phyloP scores from a whole-genome alignment of 30 jellyfish, hydroid and myxozoan species.

The Hydractinia symbiolongicarpus region DNA sequence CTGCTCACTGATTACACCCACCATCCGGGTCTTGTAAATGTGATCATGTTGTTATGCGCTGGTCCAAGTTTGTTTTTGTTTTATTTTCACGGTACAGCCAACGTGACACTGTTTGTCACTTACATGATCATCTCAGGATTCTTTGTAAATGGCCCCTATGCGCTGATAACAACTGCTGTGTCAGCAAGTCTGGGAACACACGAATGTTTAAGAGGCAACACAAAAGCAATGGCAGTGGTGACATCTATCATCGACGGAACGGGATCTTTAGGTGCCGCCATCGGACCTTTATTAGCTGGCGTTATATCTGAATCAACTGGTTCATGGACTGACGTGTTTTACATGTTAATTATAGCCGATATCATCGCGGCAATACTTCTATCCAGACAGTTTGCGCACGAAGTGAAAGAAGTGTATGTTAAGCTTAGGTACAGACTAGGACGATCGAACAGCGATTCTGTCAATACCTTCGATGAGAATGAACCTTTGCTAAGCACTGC shows the following conservation, averaged over 20 bases:
- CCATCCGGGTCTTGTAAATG: conserved; percentile 70
- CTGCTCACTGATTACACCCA: conserved; percentile 54
- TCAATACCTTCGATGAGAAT: not conserved
- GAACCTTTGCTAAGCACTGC: not conserved
- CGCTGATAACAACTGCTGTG: conserved; percentile 88
- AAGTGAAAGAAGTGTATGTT: not conserved
- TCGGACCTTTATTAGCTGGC: conserved; percentile 86
- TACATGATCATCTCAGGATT: conserved; percentile 64
- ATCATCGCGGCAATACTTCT: conserved; percentile 52
- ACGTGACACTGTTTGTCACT: conserved; percentile 3
- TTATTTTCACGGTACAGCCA: conserved; percentile 10
- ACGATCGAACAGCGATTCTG: not conserved
- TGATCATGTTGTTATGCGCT: conserved; percentile 59
- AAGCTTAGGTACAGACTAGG: not conserved
- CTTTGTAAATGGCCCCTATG: conserved; percentile 95
- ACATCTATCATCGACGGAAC: conserved; percentile 88
- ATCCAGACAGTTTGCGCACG: conserved; percentile 15
- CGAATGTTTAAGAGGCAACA: conserved; percentile 77
- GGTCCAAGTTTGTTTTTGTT: conserved; percentile 65
- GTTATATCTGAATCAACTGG: conserved; percentile 30
- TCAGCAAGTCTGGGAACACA: conserved; percentile 96
- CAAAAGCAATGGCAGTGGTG: conserved; percentile 97
- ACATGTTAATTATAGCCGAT: conserved; percentile 65
- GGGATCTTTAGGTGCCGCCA: conserved; percentile 92
- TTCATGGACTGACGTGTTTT: conserved; percentile 65